Percentiles rank a stretch among this genome's conserved stretches.
Evolutionary conservation across 2,113 vertebrate genomes (phyloP).

Genomic region (Etia nguti): DNA sequence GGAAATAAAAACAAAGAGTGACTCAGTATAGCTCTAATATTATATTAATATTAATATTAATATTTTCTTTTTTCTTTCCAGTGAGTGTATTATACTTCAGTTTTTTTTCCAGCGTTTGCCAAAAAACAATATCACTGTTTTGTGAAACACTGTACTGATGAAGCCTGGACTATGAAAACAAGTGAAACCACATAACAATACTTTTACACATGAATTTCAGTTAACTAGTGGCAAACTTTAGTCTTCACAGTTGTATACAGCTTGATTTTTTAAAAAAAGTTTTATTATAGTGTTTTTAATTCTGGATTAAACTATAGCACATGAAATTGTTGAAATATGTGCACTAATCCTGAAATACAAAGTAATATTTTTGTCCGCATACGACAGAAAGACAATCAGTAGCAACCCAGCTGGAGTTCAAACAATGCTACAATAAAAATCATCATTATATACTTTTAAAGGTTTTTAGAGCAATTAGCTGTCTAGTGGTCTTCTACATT

Average conservation of each 20-base stretch:
- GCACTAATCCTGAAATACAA: conserved; percentile 3
- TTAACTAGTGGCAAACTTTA: not conserved
- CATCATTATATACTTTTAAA: conserved; percentile 8
- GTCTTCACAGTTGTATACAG: not conserved
- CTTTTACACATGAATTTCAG: not conserved
- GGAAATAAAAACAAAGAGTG: not conserved
- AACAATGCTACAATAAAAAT: conserved; percentile 18
- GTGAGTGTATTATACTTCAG: not conserved
- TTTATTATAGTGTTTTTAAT: not conserved
- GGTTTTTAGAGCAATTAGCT: conserved; percentile 52
- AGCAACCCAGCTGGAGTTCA: not conserved
- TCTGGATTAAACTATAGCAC: not conserved
- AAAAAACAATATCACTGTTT: not conserved
- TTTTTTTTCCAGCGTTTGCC: not conserved
- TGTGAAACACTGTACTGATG: not conserved
- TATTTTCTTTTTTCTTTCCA: not conserved
- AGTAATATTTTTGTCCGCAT: not conserved
- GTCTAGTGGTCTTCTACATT: conserved; percentile 35
- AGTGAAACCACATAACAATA: not conserved
- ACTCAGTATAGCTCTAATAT: not conserved
- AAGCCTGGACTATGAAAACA: not conserved
- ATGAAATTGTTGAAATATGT: not conserved
- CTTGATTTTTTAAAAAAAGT: not conserved
- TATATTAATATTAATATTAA: not conserved
- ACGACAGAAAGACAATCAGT: not conserved